Evolutionary conservation across 1,140 invertebrate genomes (phyloP).

Genomic region (Amyelois transitella): DNA sequence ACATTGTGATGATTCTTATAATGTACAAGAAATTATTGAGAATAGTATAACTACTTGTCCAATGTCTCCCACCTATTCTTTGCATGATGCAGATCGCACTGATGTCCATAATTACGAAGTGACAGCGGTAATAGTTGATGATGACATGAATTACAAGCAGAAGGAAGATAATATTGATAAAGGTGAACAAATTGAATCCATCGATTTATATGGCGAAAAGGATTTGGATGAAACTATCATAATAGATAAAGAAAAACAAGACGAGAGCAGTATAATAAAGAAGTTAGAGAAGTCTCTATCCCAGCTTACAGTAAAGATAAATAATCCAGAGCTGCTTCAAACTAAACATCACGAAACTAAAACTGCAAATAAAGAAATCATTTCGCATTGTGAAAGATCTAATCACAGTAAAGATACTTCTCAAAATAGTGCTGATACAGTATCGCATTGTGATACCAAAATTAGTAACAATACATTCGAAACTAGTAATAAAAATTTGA

Average conservation of each 20-base stretch:
- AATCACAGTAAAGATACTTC: no score
- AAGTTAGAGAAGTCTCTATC: not conserved
- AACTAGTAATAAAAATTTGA: no score
- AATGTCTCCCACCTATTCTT: not conserved
- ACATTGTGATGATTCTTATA: constrained; percentile 1
- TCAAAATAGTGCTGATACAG: no score
- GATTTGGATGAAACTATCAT: not conserved
- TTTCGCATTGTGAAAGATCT: no score
- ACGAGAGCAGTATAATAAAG: not conserved
- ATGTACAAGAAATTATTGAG: not conserved
- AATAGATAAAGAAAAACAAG: not conserved
- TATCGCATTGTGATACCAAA: no score
- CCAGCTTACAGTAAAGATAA: not conserved
- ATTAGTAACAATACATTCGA: no score
- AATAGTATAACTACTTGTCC: not conserved
- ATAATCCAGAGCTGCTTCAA: not conserved
- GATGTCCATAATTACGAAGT: no score
- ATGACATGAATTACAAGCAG: no score
- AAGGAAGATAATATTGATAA: not conserved
- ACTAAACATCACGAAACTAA: not conserved
- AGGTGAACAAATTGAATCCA: not conserved
- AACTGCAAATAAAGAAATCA: not conserved
- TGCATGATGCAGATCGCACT: not conserved
- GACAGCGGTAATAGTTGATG: no score
- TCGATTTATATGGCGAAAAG: not conserved